phyloP scores from a whole-genome alignment of 2,113 vertebrate species.

The Mastomys natalensis region DNA sequence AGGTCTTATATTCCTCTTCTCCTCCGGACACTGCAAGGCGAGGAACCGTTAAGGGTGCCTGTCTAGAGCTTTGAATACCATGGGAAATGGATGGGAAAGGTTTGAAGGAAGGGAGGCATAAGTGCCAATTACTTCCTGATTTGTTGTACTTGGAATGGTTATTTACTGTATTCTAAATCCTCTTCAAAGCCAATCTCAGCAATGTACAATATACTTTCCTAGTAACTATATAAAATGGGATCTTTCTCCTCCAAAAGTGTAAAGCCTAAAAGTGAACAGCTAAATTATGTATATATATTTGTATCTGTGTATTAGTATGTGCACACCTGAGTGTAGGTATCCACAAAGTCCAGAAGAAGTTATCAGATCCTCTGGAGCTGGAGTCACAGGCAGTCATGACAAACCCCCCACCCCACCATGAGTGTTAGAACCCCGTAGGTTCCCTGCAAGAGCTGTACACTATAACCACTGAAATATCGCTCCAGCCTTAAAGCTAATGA shows the following conservation, averaged over 20 bases:
- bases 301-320: neutral
- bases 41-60: neutral
- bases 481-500: neutral
- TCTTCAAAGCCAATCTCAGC: constrained; percentile 21
- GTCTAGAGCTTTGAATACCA: neutral
- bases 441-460: neutral
- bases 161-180: neutral
- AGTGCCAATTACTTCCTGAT: neutral
- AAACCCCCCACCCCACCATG: neutral
- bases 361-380: neutral
- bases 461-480: no score
- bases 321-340: neutral
- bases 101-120: neutral
- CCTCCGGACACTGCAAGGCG: neutral
- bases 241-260: neutral
- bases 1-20: neutral
- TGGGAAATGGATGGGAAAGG: no score
- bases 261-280: neutral
- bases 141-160: neutral
- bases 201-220: neutral
- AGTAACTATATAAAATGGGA: neutral
- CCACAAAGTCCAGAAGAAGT: neutral
- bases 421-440: neutral
- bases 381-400: neutral
- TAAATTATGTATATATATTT: neutral